Base-by-base conservation (phyloP, 2,113 vertebrate genomes). In the Phalacrocorax aristotelis region DNA sequence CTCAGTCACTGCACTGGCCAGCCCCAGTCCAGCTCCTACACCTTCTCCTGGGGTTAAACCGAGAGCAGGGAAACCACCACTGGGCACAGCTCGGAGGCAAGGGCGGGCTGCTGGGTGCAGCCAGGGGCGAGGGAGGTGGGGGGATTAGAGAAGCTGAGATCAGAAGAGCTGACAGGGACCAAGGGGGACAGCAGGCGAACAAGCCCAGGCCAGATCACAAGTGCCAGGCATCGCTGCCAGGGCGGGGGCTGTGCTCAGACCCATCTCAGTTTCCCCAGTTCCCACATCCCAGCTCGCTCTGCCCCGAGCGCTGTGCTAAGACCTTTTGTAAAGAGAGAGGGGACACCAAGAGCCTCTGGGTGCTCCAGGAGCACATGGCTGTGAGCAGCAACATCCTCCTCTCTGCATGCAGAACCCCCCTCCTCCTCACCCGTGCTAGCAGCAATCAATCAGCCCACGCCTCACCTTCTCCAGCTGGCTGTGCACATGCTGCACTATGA, bases 391-490 rank as follows among this genome's bases (percentile, higher is more conserved):
- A 6, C 58, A 7, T 2, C 61, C 32, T 9, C 7, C 58, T 4
- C 30, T 11, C 34, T 9, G 21, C 3, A 0, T 9, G 13, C 51
- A 29, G 36, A 27, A 38, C 20, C 19, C 40, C 36, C 42, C 21
- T 57, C 55, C 27, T 57, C 52, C 9, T 77, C 4, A 0, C 14
- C 64, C 13, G 0, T 3, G 6, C 29, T 7, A 32, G 40, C 46
- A 15, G 74, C 51, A 5, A 40, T 7, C 25, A 1, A 8, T 7
- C 49, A 46, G 29, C 32, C 79, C 44, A 2, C 7, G 5, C 20
- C 94, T 92, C 95, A 99, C 99, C 99, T 99, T 99, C 96, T 99
- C 99, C 92, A 99, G 98, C 95, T 99, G 99, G 95, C 99, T 99
- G 97, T 99, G 99, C 51, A 99, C 99, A 0, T 99, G 99, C 96